These are phyloP conservation scores for Cyanoramphus novaezelandiae DNA, from an alignment of 2,113 vertebrate genomes.

Conservation along the genomic window DNA sequence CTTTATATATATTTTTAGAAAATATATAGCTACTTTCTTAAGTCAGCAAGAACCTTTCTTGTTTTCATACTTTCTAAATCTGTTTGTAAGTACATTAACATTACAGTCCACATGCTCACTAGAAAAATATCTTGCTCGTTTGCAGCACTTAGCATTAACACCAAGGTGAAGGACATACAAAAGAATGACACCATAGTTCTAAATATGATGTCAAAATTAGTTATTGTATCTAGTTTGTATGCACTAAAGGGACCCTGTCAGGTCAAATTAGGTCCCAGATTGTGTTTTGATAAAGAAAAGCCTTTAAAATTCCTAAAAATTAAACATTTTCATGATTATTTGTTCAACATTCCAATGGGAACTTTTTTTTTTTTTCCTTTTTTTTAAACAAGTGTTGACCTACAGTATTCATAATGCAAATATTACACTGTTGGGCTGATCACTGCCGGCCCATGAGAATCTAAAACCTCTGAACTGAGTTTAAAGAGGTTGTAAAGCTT, in stretches of 20 bases:
- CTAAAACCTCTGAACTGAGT: background rate
- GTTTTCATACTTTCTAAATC: background rate
- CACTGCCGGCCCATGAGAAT: background rate
- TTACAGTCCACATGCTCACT: background rate
- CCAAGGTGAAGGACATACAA: conserved; percentile 22
- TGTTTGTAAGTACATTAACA: background rate
- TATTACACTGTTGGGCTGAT: background rate
- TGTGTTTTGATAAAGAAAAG: conserved; percentile 28
- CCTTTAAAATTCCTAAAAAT: background rate
- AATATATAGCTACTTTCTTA: background rate
- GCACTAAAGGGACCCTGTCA: conserved; percentile 6
- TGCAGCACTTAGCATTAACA: background rate
- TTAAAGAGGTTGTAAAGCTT: background rate
- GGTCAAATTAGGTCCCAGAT: conserved; percentile 17
- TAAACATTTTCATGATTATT: conserved; percentile 32
- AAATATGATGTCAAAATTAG: conserved; percentile 53
- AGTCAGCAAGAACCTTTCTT: background rate
- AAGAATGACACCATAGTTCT: background rate
- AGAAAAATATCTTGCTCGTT: background rate
- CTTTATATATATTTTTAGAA: background rate
- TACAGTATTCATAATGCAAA: background rate
- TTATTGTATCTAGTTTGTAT: conserved; percentile 22
- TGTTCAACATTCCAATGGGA: background rate
- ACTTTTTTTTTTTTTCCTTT: background rate
- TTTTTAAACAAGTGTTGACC: background rate